Evolutionary conservation across 2,113 vertebrate genomes (phyloP).

Genomic region (Hyperopisus bebe): DNA sequence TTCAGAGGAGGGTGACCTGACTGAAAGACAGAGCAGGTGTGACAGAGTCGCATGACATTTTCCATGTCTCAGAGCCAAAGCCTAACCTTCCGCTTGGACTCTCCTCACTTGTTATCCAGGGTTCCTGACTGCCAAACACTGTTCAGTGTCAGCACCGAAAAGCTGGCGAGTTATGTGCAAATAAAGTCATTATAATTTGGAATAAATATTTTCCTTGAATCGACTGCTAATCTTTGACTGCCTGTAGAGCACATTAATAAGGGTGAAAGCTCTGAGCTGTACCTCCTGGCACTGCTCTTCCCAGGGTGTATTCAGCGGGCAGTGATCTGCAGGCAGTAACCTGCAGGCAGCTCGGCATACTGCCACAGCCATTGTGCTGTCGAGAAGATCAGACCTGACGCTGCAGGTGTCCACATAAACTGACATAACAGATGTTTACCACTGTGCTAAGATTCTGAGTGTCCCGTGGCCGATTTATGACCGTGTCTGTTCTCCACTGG

Average conservation of each 20-base stretch:
- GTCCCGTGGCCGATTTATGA: neutral
- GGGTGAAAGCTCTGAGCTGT: neutral
- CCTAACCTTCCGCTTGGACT: neutral
- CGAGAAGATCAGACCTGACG: neutral
- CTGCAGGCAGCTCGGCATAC: neutral
- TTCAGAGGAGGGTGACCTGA: neutral
- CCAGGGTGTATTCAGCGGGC: neutral
- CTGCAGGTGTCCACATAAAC: neutral
- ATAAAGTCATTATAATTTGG: neutral
- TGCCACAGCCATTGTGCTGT: neutral
- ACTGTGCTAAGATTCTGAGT: neutral
- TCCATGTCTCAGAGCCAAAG: neutral
- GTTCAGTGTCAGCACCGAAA: neutral
- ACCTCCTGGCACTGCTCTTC: neutral
- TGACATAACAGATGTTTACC: neutral
- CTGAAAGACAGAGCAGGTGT: neutral
- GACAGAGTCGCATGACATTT: neutral
- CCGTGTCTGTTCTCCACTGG: neutral
- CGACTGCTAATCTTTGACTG: neutral
- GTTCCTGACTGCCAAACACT: neutral
- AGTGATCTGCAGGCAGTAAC: neutral
- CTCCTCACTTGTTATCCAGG: neutral
- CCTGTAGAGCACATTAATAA: neutral
- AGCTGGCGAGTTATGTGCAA: neutral
- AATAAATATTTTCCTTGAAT: neutral